A percentile compares a stretch with the other conserved stretches of the same genome.
Evolutionary conservation across 2,888 invertebrate genomes (phyloP).

Genomic region (Perithous albicinctus): DNA sequence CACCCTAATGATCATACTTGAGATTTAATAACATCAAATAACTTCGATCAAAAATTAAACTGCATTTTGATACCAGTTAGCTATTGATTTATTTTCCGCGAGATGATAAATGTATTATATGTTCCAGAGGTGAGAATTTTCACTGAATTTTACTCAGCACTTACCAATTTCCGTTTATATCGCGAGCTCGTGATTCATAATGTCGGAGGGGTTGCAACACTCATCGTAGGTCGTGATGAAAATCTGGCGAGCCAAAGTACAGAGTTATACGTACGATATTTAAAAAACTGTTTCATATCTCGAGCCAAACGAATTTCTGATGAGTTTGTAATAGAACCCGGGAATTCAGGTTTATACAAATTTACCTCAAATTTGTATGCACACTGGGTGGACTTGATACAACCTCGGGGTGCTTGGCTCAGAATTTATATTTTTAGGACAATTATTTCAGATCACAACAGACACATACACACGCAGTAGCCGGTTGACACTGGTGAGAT

Average conservation of each 20-base stretch:
- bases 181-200: slow-evolving; percentile 34
- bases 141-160: not conserved
- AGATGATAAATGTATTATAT: too few species aligned
- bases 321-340: slow-evolving; percentile 3
- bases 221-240: slow-evolving; percentile 8
- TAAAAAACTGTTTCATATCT: not conserved
- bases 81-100: not conserved
- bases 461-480: not conserved
- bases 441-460: slow-evolving; percentile 44
- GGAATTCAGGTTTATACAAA: not conserved
- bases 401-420: slow-evolving; percentile 14
- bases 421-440: slow-evolving; percentile 37
- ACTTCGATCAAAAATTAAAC: too few species aligned
- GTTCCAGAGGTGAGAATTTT: not conserved
- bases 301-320: slow-evolving; percentile 37
- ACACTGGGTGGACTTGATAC: not conserved
- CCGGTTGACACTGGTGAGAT: slow-evolving; percentile 18
- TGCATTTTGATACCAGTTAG: not conserved
- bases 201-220: slow-evolving; percentile 18
- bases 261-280: not conserved
- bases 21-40: too few species aligned
- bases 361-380: not conserved
- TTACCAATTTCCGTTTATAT: slow-evolving; percentile 7
- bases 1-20: too few species aligned
- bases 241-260: slow-evolving; percentile 13